phyloP scores from a whole-genome alignment of 2,113 vertebrate species.

The Charina bottae region DNA sequence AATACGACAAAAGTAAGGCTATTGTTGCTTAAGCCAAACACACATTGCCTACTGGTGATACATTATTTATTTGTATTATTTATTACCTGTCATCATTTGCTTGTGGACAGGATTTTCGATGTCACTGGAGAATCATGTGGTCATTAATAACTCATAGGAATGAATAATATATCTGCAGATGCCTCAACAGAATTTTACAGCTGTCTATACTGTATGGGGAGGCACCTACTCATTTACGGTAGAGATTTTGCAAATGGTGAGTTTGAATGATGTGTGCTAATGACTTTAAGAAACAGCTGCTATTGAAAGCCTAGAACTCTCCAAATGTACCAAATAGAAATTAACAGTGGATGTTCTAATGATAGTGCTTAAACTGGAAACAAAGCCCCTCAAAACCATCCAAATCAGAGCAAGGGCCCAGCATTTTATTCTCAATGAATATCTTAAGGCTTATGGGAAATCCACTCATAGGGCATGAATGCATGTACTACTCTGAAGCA shows the following conservation, averaged over 20 bases:
- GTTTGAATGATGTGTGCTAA: not conserved
- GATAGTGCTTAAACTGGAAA: not conserved
- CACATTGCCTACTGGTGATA: constrained; percentile 38
- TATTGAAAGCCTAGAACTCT: constrained; percentile 5
- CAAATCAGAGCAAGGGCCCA: not conserved
- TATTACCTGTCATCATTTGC: constrained; percentile 48
- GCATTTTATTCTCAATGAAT: not conserved
- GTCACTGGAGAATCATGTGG: constrained; percentile 40
- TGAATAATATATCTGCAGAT: constrained; percentile 54
- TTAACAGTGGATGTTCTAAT: not conserved
- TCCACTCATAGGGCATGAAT: not conserved
- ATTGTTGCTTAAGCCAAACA: constrained; percentile 40
- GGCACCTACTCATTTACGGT: constrained; percentile 20
- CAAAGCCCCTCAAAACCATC: not conserved
- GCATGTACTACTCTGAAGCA: not conserved
- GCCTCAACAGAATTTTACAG: constrained; percentile 29
- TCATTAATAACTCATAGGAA: constrained; percentile 47
- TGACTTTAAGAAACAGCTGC: not conserved
- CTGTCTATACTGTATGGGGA: not conserved
- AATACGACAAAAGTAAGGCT: constrained; percentile 24
- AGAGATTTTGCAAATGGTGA: constrained; percentile 40
- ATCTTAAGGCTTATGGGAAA: not conserved
- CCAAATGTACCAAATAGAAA: constrained; percentile 12
- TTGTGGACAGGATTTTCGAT: constrained; percentile 38
- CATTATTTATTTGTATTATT: constrained; percentile 61